Evolutionary conservation across 2,113 vertebrate genomes (phyloP).

Genomic region (Caranx melampygus): DNA sequence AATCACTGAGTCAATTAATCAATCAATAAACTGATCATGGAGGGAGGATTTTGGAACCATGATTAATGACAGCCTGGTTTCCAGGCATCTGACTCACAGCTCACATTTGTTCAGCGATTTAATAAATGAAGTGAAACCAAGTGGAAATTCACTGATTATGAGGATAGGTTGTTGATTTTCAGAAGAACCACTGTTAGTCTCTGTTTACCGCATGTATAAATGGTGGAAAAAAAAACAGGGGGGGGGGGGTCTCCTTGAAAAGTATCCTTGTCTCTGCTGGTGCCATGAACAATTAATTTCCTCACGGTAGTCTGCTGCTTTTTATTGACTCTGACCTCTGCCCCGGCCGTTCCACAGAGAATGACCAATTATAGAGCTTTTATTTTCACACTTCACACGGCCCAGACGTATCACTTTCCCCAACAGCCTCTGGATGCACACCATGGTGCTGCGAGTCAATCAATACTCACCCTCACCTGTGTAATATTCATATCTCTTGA

Average conservation of each 20-base stretch:
- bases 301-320: constrained; percentile 10
- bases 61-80: neutral
- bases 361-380: constrained; percentile 40
- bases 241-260: no score
- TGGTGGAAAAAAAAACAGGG: neutral
- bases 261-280: neutral
- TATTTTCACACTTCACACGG: constrained; percentile 39
- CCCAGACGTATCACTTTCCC: constrained; percentile 29
- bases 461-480: constrained; percentile 50
- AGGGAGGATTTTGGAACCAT: neutral
- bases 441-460: constrained; percentile 26
- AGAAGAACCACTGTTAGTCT: neutral
- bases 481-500: constrained; percentile 41
- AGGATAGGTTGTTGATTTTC: neutral
- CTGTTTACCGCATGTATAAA: neutral
- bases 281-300: constrained; percentile 23
- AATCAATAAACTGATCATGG: constrained; percentile 21
- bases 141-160: neutral
- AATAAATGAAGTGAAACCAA: neutral
- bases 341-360: constrained; percentile 27
- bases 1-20: neutral
- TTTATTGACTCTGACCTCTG: constrained; percentile 44
- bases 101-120: neutral
- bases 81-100: neutral
- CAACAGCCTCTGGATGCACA: constrained; percentile 14